Percentiles rank a stretch among this genome's conserved stretches.
phyloP scores from a whole-genome alignment of 2,888 invertebrate genomes.

The Sacculina carcini region DNA sequence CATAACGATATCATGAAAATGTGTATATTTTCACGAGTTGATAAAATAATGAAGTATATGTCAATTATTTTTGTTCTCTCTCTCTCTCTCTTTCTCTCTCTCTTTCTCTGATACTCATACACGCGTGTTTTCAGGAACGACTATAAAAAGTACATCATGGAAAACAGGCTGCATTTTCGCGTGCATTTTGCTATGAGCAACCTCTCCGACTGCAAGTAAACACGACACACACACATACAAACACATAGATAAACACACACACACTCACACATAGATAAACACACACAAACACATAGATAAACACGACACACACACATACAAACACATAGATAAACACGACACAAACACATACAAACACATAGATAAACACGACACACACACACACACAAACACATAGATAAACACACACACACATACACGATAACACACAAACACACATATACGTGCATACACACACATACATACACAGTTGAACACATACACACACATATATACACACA shows the following conservation, averaged over 20 bases:
- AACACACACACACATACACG: background rate
- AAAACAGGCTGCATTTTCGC: slow-evolving; percentile 66
- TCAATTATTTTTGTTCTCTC: background rate
- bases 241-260: background rate
- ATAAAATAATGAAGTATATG: background rate
- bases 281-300: background rate
- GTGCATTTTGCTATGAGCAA: slow-evolving; percentile 38
- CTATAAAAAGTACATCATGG: slow-evolving; percentile 59
- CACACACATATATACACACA: too few species aligned
- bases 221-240: background rate
- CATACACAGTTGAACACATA: too few species aligned
- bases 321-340: too few species aligned
- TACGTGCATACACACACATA: background rate
- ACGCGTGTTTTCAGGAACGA: slow-evolving; percentile 37
- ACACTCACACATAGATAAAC: background rate
- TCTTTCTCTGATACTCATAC: background rate
- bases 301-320: background rate
- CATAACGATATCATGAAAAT: too few species aligned
- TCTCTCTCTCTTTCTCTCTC: background rate
- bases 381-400: background rate
- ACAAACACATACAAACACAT: too few species aligned
- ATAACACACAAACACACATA: background rate
- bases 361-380: too few species aligned
- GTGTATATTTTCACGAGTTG: background rate
- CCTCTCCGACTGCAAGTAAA: too few species aligned